Evolutionary conservation across 2,888 invertebrate species (phyloP).

Genomic region (Macrosiphum euphorbiae): DNA sequence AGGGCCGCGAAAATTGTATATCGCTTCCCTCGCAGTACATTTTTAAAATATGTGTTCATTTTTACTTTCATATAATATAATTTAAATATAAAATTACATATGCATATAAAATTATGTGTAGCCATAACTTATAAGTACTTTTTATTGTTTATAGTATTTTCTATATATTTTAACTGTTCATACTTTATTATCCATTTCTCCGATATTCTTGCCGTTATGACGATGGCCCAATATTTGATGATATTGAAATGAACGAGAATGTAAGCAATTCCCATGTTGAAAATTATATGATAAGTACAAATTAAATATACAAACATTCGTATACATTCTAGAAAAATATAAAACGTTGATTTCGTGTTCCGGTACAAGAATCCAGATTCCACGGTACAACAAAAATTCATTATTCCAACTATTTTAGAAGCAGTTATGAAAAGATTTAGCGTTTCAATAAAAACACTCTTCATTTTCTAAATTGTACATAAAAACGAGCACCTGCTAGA

Average conservation of each 20-base stretch:
- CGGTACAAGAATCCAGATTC: conserved; percentile 1
- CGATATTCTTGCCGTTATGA: neutral
- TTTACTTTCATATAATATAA: too few relatives aligned
- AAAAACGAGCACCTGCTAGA: neutral
- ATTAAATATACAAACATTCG: neutral
- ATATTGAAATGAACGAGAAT: neutral
- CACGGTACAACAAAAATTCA: neutral
- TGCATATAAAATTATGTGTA: too few relatives aligned
- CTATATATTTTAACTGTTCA: neutral
- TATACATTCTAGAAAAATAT: neutral
- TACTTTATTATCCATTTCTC: conserved; percentile 1
- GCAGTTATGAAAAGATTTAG: neutral
- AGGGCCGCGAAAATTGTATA: too few relatives aligned
- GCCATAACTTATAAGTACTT: too few relatives aligned
- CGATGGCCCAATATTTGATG: neutral
- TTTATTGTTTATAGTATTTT: neutral
- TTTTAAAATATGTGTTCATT: too few relatives aligned
- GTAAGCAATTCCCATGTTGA: neutral
- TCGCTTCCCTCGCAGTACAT: too few relatives aligned
- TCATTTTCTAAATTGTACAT: neutral
- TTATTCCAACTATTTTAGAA: neutral
- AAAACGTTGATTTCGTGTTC: neutral
- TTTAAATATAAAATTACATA: too few relatives aligned
- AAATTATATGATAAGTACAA: neutral
- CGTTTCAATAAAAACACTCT: neutral